Evolutionary conservation across 2,113 vertebrate genomes (phyloP), one percentile per base, ranked within the genome.

Genomic region (Platysternon megacephalum): DNA sequence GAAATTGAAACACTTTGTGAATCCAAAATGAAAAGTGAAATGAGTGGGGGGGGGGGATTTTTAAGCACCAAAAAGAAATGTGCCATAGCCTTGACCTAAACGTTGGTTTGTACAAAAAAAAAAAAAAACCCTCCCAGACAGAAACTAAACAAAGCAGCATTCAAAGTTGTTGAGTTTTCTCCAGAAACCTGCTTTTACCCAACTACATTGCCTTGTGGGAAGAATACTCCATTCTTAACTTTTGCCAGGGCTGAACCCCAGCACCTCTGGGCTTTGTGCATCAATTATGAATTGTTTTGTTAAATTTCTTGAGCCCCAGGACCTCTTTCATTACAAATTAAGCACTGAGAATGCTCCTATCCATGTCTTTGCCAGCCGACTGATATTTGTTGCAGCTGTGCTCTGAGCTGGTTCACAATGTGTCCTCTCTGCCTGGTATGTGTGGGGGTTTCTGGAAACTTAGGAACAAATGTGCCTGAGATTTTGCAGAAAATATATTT

Each of bases 21-120:
- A 97, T 97, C 95, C 46, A 88, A 95, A 96, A 97, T 97, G 96
- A 97, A 96, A 97, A 97, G 94, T 79, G 96, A 95, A 56, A 78
- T 28, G 92, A 93, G 35, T 88, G 44, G 44, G 44, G 42, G 42
- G 46, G 46, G 11, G 48, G 48, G 48, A 48, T 48, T 48, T 48
- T 49, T 49, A 49, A 16, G 49, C 14, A 14, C 49, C 49, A 49
- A 49, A 49, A 93, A 0, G 0, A 91, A 87, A 86, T 97, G 96
- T 97, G 96, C 93, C 93, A 95, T 56, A 94, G 92, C 74, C 91
- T 51, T 84, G 82, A 96, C 96, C 96, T 97, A 97, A 97, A 97
- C 95, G 92, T 97, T 93, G 85, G 93, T 97, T 97, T 97, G 76
- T 94, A 95, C 79, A 46, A 46, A 91, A 95, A 95, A 94, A 96